These are phyloP conservation scores for Phymastichus coffea DNA, from an alignment of 1,140 invertebrate genomes.

Conservation along the genomic window DNA sequence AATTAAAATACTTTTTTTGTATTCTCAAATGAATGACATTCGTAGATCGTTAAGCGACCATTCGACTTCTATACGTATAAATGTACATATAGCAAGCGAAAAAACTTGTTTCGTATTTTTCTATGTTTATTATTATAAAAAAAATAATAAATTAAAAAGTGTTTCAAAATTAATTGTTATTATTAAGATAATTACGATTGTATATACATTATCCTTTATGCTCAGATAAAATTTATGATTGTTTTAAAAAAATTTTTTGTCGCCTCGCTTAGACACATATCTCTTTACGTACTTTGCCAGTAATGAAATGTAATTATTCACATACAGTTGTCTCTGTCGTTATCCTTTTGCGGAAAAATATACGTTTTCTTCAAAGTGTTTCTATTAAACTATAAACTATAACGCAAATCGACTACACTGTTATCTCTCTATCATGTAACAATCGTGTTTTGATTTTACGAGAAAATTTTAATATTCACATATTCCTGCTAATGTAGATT, in stretches of 20 bases:
- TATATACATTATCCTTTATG: constrained; percentile 14
- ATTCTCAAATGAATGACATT: neutral
- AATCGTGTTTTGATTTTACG: too few species aligned
- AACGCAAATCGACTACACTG: too few species aligned
- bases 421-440: too few species aligned
- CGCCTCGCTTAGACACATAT: constrained; percentile 1
- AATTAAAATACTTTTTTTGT: constrained; percentile 6
- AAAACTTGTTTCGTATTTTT: neutral
- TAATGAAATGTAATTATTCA: constrained; percentile 7
- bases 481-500: too few species aligned
- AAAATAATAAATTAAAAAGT: too few species aligned
- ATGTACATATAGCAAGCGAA: constrained; percentile 14
- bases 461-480: too few species aligned
- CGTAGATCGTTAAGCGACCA: neutral
- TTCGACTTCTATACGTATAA: neutral
- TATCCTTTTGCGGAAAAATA: constrained; percentile 2
- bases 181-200: constrained; percentile 4
- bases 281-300: neutral
- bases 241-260: constrained; percentile 13
- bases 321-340: constrained; percentile 3
- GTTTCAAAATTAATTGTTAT: constrained; percentile 13
- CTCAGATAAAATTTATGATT: neutral
- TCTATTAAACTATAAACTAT: too few species aligned
- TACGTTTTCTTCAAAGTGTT: too few species aligned
- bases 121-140: neutral